Evolutionary conservation across 2,888 invertebrate species (phyloP), one percentile per base, ranked within the genome.

Genomic region (Pseudococcus jackbeardsleyi): DNA sequence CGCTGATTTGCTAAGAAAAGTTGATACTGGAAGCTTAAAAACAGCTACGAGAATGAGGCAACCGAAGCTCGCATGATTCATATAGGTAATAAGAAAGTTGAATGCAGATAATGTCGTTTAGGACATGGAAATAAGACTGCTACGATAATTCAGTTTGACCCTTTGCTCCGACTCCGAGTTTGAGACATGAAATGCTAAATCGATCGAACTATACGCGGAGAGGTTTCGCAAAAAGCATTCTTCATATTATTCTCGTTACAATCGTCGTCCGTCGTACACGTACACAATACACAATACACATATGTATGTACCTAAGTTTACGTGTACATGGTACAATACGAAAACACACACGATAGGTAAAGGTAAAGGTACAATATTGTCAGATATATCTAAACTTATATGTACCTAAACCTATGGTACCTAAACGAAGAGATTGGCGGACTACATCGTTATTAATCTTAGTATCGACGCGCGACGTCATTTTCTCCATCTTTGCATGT

Each of bases 391-490:
- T n/a, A n/a, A n/a, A n/a, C n/a, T n/a, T n/a, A n/a, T n/a, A n/a
- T n/a, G n/a, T n/a, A n/a, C n/a, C n/a, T n/a, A n/a, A n/a, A n/a
- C n/a, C n/a, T n/a, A n/a, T n/a, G n/a, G n/a, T n/a, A n/a, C n/a
- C n/a, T n/a, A n/a, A n/a, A n/a, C 33, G 72, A 33, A 26, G 26
- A 33, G 72, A 33, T 72, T 33, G 72, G 72, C 72, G 72, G 17
- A 72, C 46, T 82, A n/a, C n/a, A 82, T 82, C 79, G 79, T 82
- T 82, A 82, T 82, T 82, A 82, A 82, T 82, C 79, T 82, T 82
- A 82, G 46, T 82, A 82, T 82, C 79, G 79, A 82, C 79, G 79
- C 46, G 46, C 79, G 79, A 82, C 79, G 79, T 82, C 79, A 82
- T 82, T 82, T 82, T 82, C 46, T 82, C 72, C 46, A 82, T 82